Percentiles rank a stretch among this genome's conserved stretches.
Conservation (phyloP, 2,888 invertebrate genomes). For the Leucophenga montana region DNA sequence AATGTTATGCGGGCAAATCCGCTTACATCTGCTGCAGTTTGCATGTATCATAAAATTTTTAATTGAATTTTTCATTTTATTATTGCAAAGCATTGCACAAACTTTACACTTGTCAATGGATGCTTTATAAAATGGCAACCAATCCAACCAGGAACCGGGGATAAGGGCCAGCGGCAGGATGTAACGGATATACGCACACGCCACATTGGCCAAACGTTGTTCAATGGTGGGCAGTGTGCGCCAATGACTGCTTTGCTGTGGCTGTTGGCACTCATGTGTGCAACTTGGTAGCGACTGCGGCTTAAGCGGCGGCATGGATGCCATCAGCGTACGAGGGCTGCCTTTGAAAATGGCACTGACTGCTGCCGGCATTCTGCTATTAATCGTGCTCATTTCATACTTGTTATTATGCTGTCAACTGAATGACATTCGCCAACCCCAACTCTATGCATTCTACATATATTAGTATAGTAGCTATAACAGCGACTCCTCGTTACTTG, state of each 20-base stretch:
- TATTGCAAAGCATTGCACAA: constrained; percentile 43
- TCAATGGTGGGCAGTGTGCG: background rate
- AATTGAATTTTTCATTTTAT: constrained; percentile 63
- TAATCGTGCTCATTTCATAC: constrained; percentile 23
- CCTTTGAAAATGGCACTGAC: background rate
- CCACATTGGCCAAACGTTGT: constrained; percentile 45
- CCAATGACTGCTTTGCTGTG: background rate
- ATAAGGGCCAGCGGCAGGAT: constrained; percentile 24
- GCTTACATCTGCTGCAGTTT: constrained; percentile 43
- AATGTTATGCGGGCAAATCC: constrained; percentile 21
- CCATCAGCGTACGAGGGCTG: no score
- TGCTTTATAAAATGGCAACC: constrained; percentile 41
- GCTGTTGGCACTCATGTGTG: background rate
- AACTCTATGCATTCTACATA: background rate
- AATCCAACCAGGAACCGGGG: background rate
- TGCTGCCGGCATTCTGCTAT: constrained; percentile 18
- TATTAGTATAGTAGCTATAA: no score
- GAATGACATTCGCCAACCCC: background rate
- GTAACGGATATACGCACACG: constrained; percentile 47
- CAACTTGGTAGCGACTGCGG: background rate
- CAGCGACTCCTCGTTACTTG: background rate
- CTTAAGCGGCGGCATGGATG: background rate
- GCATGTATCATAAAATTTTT: constrained; percentile 45
- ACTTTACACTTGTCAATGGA: constrained; percentile 61
- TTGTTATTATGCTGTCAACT: constrained; percentile 26